Evolutionary conservation across 2,113 vertebrate genomes (phyloP).

Genomic region (Gorsachius goisagi): DNA sequence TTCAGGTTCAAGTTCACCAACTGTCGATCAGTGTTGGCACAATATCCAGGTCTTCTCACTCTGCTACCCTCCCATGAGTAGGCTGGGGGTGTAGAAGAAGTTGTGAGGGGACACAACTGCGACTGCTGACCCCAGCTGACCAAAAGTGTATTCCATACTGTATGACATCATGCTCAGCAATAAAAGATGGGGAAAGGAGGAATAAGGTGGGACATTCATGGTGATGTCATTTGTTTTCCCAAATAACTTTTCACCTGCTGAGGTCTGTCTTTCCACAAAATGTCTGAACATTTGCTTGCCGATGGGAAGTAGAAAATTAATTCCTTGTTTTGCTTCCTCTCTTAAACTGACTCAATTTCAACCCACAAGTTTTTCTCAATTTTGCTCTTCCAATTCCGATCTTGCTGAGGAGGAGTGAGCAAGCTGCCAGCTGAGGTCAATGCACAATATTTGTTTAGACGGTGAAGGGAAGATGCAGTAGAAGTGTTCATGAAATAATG

Average conservation of each 20-base stretch:
- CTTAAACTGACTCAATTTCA: not conserved
- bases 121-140: not conserved
- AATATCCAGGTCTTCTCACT: not conserved
- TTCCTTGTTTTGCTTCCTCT: not conserved
- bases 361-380: not conserved
- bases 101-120: not conserved
- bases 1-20: not conserved
- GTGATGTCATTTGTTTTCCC: not conserved
- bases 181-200: not conserved
- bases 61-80: not conserved
- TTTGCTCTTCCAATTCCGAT: not conserved
- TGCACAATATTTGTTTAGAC: not conserved
- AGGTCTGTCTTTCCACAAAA: not conserved
- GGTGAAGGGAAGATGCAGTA: not conserved
- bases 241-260: fast-evolving
- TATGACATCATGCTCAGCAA: fast-evolving
- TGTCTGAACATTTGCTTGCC: not conserved
- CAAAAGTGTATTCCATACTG: not conserved
- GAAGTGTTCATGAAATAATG: not conserved
- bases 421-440: not conserved
- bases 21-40: not conserved
- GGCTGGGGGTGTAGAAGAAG: not conserved
- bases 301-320: not conserved
- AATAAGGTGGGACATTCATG: not conserved
- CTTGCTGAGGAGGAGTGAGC: not conserved